Conservation (phyloP, 2,797 vertebrate species). For the Amphiprion clarkii region DNA sequence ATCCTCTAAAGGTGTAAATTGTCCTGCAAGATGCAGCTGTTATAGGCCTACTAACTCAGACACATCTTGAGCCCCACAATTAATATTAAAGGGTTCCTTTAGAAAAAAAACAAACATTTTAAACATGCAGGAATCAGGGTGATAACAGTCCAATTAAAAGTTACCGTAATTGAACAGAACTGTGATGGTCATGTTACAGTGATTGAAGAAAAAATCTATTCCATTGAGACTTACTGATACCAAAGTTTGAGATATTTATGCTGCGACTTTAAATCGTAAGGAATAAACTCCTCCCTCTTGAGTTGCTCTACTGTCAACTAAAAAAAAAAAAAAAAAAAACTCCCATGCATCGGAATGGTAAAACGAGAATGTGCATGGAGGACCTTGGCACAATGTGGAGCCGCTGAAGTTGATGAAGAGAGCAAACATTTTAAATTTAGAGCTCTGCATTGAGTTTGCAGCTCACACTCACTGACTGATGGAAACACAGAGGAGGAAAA, state of each 20-base stretch:
- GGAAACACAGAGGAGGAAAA: conserved; percentile 69
- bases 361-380: conserved; percentile 58
- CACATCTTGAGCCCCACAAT: background rate
- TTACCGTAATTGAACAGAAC: background rate
- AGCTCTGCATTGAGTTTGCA: conserved; percentile 26
- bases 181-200: background rate
- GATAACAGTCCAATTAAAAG: background rate
- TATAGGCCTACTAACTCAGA: background rate
- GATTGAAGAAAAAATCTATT: conserved; percentile 11
- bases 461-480: conserved; percentile 62
- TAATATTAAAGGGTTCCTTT: too few species aligned
- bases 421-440: background rate
- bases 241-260: conserved; percentile 50
- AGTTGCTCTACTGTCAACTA: conserved; percentile 76
- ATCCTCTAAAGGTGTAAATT: background rate
- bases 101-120: too few species aligned
- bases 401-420: conserved; percentile 54
- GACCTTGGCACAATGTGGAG: conserved; percentile 46
- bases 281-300: conserved; percentile 80
- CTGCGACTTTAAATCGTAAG: conserved; percentile 81
- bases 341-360: conserved; percentile 76
- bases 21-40: background rate
- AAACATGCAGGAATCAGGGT: background rate
- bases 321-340: conserved; percentile 53
- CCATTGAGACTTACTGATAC: conserved; percentile 11